A percentile compares a stretch with the other conserved stretches of the same genome.
Evolutionary conservation across 1,140 invertebrate species (phyloP).

Genomic region (Drosophila gunungcola): DNA sequence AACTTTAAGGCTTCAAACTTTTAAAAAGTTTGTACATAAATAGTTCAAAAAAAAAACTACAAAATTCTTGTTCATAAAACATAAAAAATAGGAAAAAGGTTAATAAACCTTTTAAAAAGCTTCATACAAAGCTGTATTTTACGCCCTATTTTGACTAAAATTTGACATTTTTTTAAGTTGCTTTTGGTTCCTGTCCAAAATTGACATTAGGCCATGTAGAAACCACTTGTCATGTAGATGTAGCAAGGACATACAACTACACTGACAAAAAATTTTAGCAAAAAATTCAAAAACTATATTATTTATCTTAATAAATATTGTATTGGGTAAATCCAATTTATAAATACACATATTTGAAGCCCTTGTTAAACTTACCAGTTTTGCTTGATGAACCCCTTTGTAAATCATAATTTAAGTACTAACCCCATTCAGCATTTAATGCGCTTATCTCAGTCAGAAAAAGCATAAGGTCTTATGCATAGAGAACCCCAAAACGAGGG

Average conservation of each 20-base stretch:
- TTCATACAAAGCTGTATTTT: no score
- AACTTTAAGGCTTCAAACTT: no score
- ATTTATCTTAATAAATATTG: neutral
- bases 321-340: neutral
- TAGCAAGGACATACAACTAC: neutral
- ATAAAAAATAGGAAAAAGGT: no score
- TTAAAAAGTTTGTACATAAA: no score
- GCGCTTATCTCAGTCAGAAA: slow-evolving; percentile 21
- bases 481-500: slow-evolving; percentile 3
- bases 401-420: neutral
- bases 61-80: no score
- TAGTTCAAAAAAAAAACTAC: no score
- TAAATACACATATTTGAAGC: neutral
- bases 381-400: no score
- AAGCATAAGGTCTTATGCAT: neutral
- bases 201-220: neutral
- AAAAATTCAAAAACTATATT: no score
- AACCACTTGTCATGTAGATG: neutral
- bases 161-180: neutral
- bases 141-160: no score
- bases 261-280: neutral
- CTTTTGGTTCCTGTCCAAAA: neutral
- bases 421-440: slow-evolving; percentile 7
- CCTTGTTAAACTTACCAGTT: neutral
- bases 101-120: no score